phyloP scores from a whole-genome alignment of 1,140 invertebrate species.

The Dendrolimus punctatus region DNA sequence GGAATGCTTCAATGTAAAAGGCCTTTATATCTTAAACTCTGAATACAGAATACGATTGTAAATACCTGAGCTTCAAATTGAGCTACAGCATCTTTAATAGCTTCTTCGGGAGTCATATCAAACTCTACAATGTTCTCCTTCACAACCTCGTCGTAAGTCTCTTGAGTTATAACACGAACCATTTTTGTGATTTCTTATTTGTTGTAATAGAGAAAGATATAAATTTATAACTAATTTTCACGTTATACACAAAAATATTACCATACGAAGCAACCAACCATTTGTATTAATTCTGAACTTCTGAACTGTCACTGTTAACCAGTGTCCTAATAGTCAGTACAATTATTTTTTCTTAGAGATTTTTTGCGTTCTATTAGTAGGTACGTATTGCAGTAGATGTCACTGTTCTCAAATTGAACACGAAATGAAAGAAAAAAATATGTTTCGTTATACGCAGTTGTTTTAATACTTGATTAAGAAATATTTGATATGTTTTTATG shows the following conservation, averaged over 20 bases:
- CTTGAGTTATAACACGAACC: slow-evolving; percentile 83
- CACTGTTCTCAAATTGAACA: too few species aligned
- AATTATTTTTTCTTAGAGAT: too few species aligned
- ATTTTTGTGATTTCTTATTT: slow-evolving; percentile 57
- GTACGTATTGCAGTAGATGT: too few species aligned
- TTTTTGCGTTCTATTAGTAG: too few species aligned
- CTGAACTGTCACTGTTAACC: too few species aligned
- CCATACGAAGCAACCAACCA: too few species aligned
- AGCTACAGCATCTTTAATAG: slow-evolving; percentile 85
- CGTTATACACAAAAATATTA: slow-evolving; percentile 16
- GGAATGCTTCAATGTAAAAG: not conserved
- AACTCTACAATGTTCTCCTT: slow-evolving; percentile 90
- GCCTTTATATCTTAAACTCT: not conserved
- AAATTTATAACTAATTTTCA: slow-evolving; percentile 86
- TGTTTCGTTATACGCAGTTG: too few species aligned
- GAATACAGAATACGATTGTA: slow-evolving; percentile 1
- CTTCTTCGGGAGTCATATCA: slow-evolving; percentile 84
- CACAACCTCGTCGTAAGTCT: slow-evolving; percentile 90
- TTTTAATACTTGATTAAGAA: too few species aligned
- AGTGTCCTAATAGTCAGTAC: too few species aligned
- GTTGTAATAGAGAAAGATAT: slow-evolving; percentile 18
- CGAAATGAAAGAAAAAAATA: too few species aligned
- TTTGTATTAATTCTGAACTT: too few species aligned
- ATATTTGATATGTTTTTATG: too few species aligned
- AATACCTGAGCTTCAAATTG: slow-evolving; percentile 90